Base-by-base conservation (phyloP, 2,797 vertebrate genomes). In the Micrastur ruficollis region DNA sequence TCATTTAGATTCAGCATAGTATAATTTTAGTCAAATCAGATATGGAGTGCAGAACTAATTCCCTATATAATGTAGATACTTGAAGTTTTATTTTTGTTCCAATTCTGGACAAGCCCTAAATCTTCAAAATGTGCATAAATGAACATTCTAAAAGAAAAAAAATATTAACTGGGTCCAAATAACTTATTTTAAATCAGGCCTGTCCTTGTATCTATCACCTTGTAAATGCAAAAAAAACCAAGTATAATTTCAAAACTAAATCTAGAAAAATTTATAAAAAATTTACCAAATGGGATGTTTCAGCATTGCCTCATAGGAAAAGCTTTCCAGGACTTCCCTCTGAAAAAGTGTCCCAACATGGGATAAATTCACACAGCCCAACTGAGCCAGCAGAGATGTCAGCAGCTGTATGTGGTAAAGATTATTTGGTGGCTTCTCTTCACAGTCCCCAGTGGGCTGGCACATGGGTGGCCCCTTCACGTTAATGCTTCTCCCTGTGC, bases 371-470 rank as follows among this genome's bases (percentile, higher is more conserved):
- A 12, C 11, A 20, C 19, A 76, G 47, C 12, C 16, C 9, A 36
- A 4, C 6, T 26, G 23, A 62, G 31, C 27, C 23, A 23, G 29
- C 10, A 53, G 34, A 67, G 27, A 7, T 2, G 9, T 44, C 15
- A 27, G 23, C 0, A 0, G 31, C 11, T 13, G 29, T 26, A 47
- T 1, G 1, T 15, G 17, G 7, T 4, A 11, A 38, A 42, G 38
- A 38, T 15, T 63, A 36, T 71, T 46, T 31, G n/a, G n/a, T 14
- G 21, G 27, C n/a, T 58, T 71, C 20, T 47, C 61, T n/a, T 14
- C 11, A 17, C 29, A 18, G 4, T 27, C 9, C 27, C 7, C 0
- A 0, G 18, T 15, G 34, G 16, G 21, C 0, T 32, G 13, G 21
- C 52, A 62, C 14, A 17, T 0, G 1, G 42, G 12, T 20, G 25